Conservation (phyloP, 2,113 vertebrate genomes). For the Stigmatopora nigra region DNA sequence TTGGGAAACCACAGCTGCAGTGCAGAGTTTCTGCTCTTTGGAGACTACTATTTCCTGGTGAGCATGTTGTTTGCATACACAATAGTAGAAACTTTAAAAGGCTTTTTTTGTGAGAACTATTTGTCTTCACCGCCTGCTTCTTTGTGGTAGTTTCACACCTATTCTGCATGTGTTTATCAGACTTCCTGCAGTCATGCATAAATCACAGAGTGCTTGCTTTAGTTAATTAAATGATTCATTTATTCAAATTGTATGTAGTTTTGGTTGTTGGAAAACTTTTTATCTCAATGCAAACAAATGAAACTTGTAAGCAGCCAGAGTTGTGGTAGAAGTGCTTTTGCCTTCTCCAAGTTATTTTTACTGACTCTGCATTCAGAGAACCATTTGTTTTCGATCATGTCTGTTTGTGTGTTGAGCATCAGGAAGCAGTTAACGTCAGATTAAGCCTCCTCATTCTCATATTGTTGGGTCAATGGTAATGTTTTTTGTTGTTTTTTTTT, state of each 20-base stretch:
- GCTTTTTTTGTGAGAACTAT: background rate
- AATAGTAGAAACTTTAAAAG: constrained; percentile 2
- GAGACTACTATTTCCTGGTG: constrained; percentile 45
- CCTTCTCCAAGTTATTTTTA: background rate
- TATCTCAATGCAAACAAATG: background rate
- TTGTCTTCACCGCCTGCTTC: background rate
- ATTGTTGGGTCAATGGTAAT: background rate
- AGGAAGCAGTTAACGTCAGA: constrained; percentile 25
- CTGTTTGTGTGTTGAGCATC: constrained; percentile 19
- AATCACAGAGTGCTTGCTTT: background rate
- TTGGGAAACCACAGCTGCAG: background rate
- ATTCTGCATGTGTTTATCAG: background rate
- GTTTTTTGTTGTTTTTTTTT: constrained; percentile 7
- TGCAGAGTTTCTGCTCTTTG: constrained; percentile 38
- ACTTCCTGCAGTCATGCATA: background rate
- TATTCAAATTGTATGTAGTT: background rate
- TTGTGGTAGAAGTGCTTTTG: background rate
- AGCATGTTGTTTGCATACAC: constrained; percentile 23
- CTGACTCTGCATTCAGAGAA: constrained; percentile 5
- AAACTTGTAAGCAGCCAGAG: background rate
- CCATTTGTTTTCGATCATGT: constrained; percentile 47
- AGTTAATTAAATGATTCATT: background rate
- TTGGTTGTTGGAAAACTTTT: background rate
- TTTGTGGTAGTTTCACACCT: background rate
- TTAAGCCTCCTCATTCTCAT: constrained; percentile 3